Conservation (phyloP, 37 sponge, comb jelly and placozoan species). For the Tethya wilhelma region DNA sequence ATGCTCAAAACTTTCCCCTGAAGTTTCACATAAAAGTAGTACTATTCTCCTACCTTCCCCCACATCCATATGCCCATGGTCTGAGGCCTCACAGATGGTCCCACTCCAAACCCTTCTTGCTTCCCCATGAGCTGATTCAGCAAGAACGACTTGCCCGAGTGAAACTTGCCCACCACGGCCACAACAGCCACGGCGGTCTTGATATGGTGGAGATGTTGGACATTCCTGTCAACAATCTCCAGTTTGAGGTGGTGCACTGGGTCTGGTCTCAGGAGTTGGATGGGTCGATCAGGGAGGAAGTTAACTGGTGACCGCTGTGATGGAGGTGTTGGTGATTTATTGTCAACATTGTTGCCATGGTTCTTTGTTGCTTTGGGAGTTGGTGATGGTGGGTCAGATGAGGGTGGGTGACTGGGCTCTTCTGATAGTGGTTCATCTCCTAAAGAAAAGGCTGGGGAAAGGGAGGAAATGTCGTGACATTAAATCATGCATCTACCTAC, state of each 20-base stretch:
- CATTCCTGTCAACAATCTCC: constrained; percentile 69
- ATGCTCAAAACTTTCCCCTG: too few species aligned
- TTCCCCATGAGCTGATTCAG: constrained; percentile 96
- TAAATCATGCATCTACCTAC: too few species aligned
- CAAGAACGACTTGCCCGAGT: constrained; percentile 92
- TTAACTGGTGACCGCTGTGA: too few species aligned
- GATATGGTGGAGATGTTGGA: constrained; percentile 79
- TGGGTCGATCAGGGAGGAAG: constrained; percentile 67
- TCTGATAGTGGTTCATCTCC: too few species aligned
- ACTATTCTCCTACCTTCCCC: constrained; percentile 71
- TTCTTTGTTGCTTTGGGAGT: too few species aligned
- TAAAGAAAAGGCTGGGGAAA: too few species aligned
- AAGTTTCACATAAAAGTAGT: not conserved
- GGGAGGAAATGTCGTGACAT: too few species aligned
- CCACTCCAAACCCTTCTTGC: constrained; percentile 84
- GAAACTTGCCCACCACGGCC: constrained; percentile 92
- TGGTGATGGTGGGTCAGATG: too few species aligned
- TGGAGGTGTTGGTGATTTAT: not conserved
- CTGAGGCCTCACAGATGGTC: constrained; percentile 85
- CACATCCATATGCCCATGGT: constrained; percentile 99
- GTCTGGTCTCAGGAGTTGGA: constrained; percentile 89
- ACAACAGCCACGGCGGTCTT: constrained; percentile 82
- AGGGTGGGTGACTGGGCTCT: too few species aligned
- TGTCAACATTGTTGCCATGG: not conserved
- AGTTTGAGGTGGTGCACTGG: constrained; percentile 67